These are phyloP conservation scores for Heliothis virescens DNA, from an alignment of 1,140 invertebrate species.

Conservation along the genomic window DNA sequence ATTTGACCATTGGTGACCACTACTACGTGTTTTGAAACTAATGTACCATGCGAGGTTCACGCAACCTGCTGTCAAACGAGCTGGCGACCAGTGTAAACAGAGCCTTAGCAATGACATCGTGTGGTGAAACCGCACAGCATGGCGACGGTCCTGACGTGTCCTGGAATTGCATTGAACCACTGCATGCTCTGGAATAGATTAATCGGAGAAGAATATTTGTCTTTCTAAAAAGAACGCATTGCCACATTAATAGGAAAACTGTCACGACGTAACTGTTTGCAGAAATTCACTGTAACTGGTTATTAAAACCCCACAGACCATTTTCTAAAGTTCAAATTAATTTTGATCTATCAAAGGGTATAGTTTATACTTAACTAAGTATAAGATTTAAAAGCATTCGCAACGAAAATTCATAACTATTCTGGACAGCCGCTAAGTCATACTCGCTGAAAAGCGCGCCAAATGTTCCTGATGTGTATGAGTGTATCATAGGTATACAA, in stretches of 20 bases:
- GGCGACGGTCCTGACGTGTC: background rate
- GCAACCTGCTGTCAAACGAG: background rate
- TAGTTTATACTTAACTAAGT: too few relatives aligned
- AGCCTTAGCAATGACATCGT: background rate
- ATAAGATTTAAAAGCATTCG: background rate
- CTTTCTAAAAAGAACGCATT: too few relatives aligned
- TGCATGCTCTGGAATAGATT: background rate
- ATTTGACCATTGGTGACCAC: background rate
- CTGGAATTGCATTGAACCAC: background rate
- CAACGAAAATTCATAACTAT: background rate
- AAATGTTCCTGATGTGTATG: slow-evolving; percentile 68
- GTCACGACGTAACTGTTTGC: too few relatives aligned
- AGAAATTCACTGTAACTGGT: too few relatives aligned
- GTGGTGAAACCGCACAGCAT: background rate
- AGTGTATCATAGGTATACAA: slow-evolving; percentile 65
- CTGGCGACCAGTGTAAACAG: background rate
- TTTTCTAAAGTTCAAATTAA: too few relatives aligned
- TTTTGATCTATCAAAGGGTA: too few relatives aligned
- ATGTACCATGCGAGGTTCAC: slow-evolving; percentile 19
- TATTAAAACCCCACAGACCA: too few relatives aligned
- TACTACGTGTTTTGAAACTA: slow-evolving; percentile 17
- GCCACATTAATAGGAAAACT: too few relatives aligned
- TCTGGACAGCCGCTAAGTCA: slow-evolving; percentile 17
- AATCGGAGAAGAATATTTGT: too few relatives aligned
- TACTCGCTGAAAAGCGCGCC: slow-evolving; percentile 49